A percentile compares a stretch with the other conserved stretches of the same genome.
phyloP scores from a whole-genome alignment of 2,797 vertebrate genomes.

The Chaunax sp. region DNA sequence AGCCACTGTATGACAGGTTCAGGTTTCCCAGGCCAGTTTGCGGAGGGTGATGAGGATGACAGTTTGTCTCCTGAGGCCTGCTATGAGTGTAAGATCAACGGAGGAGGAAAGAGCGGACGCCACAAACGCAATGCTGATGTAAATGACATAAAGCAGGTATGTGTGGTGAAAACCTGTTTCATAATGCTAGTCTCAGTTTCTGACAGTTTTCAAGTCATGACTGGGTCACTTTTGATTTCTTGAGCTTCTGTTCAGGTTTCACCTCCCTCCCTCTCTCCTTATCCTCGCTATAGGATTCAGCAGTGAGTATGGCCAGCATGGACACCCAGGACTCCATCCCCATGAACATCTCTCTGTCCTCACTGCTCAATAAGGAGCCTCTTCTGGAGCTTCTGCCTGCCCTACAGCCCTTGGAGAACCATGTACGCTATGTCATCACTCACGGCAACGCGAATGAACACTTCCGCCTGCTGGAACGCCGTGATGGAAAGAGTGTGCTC shows the following conservation, averaged over 20 bases:
- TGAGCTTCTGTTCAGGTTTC: not conserved
- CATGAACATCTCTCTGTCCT: conserved; percentile 86
- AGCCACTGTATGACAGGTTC: conserved; percentile 92
- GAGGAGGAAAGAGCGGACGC: conserved; percentile 85
- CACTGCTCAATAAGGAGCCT: conserved; percentile 86
- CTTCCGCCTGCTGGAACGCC: conserved; percentile 89
- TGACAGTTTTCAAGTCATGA: not conserved
- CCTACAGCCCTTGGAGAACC: conserved; percentile 87
- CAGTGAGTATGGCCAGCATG: conserved; percentile 89
- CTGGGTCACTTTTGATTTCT: not conserved
- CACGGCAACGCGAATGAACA: conserved; percentile 86
- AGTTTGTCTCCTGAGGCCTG: conserved; percentile 91
- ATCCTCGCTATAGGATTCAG: conserved; percentile 60
- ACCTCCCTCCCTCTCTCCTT: not conserved
- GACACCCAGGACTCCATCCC: conserved; percentile 87
- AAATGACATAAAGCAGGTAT: conserved; percentile 81
- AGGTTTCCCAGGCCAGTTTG: conserved; percentile 85
- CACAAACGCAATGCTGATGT: conserved; percentile 80
- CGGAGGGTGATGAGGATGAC: conserved; percentile 84
- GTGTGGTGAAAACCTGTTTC: not conserved
- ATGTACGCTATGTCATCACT: conserved; percentile 88
- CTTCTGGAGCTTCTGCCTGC: conserved; percentile 91
- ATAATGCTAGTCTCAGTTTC: not conserved
- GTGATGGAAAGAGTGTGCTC: conserved; percentile 88
- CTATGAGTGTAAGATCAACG: conserved; percentile 95